Conservation (phyloP, 2,113 vertebrate genomes). For the Scartelaos histophorus region DNA sequence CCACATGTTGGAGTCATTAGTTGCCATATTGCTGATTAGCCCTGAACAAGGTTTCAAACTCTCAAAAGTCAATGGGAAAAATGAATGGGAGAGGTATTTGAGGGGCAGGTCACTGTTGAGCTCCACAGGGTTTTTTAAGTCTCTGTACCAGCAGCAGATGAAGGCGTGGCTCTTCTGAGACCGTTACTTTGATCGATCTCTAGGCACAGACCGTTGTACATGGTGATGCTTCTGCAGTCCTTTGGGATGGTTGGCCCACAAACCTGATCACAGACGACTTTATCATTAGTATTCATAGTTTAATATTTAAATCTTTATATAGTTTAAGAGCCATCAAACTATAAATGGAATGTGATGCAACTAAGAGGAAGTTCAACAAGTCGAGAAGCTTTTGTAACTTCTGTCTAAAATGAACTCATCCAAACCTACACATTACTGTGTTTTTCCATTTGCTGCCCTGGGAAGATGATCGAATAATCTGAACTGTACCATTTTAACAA, state of each 20-base stretch:
- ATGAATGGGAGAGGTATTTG: too few species aligned
- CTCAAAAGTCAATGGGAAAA: too few species aligned
- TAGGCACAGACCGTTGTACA: constrained; percentile 69
- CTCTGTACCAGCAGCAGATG: constrained; percentile 41
- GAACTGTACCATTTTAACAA: neutral
- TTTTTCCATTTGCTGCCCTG: neutral
- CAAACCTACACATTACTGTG: neutral
- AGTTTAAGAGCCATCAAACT: neutral
- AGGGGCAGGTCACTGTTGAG: too few species aligned
- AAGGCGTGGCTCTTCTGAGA: neutral
- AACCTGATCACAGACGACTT: constrained; percentile 41
- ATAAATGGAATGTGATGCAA: neutral
- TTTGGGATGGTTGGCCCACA: constrained; percentile 76
- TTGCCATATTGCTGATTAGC: too few species aligned
- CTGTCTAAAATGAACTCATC: neutral
- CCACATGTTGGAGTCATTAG: too few species aligned
- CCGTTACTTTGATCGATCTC: accelerated
- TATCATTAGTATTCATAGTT: neutral
- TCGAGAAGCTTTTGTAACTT: neutral
- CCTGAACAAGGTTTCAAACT: too few species aligned
- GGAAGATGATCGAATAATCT: neutral
- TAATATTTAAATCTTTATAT: neutral
- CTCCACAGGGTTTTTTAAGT: neutral
- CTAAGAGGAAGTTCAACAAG: neutral
- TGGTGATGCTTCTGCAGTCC: constrained; percentile 65